Conservation (phyloP, 2,797 vertebrate genomes). For the Peromyscus melanophrys region DNA sequence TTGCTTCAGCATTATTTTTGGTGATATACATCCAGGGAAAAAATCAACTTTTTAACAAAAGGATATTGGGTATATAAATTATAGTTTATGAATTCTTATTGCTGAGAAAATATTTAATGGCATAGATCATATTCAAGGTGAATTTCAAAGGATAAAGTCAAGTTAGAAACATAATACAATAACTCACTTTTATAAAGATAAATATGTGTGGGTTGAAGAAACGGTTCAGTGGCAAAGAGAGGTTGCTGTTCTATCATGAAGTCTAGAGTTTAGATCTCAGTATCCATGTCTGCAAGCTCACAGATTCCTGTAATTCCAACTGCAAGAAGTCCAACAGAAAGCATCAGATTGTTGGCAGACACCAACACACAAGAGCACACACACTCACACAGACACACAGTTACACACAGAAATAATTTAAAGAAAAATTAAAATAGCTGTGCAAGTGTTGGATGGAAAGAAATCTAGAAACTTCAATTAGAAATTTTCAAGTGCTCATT, state of each 20-base stretch:
- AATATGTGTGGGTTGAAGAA: not conserved
- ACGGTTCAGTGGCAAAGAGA: not conserved
- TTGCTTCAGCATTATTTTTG: constrained; percentile 65
- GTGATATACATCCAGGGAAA: constrained; percentile 1
- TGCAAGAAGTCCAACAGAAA: not conserved
- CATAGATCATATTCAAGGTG: constrained; percentile 41
- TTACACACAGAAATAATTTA: not conserved
- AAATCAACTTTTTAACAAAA: constrained; percentile 59
- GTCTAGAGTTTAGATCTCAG: not conserved
- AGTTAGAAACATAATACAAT: not conserved
- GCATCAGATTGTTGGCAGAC: not conserved
- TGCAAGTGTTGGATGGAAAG: not conserved
- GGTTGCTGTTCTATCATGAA: not conserved
- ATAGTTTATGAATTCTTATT: constrained; percentile 60
- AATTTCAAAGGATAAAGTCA: constrained; percentile 54
- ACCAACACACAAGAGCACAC: not conserved
- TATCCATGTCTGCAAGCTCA: not conserved
- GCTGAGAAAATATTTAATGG: constrained; percentile 53
- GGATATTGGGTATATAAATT: constrained; percentile 24
- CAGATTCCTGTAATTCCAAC: not conserved
- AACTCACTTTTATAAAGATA: constrained; percentile 48
- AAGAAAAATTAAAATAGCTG: not conserved
- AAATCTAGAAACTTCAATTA: not conserved
- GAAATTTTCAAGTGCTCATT: constrained; percentile 35
- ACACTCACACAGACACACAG: not conserved